Base-by-base conservation (phyloP, 2,113 vertebrate genomes). In the Callionymus lyra region DNA sequence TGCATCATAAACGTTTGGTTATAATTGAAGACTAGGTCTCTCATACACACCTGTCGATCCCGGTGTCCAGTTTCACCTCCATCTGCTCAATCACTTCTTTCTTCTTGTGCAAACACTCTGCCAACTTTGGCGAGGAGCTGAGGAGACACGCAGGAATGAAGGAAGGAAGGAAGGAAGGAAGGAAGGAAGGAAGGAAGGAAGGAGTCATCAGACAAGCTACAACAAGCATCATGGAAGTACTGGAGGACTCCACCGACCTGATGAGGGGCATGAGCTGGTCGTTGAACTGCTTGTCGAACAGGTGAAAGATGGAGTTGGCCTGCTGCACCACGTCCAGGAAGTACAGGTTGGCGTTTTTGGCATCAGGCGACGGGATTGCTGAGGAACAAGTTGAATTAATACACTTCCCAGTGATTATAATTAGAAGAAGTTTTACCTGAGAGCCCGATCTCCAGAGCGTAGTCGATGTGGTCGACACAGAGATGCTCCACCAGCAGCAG, bases 271-370 rank as follows among this genome's bases (percentile, higher is more conserved):
- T 98, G 63, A 99, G 91, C 76, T 98, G 93, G 82, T 99, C 95
- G 76, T 94, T 98, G 83, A 99, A 97, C 55, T 98, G 95, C 74
- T 99, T 98, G 81, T 99, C 95, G 85, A 98, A 99, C 57, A 99
- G 85, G 79, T 99, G 94, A 79, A 99, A 99, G 83, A 98, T 92
- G 9, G 95, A 96, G 85, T 99, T 99, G 18, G 95, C 95, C 53
- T 99, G 95, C 62, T 97, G 94, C 37, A 98, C 94, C 61, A 99
- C 94, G 74, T 99, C 94, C 83, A 98, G 83, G 79, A 99, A 99
- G 78, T 97, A 99, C 48, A 99, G 86, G 81, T 93, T 94, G 85
- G 91, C 91, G 0, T 89, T 97, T 82, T 87, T 97, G 62, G 95
- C 91, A 78, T 99, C 95, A 56, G 93, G 70, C 64, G 94, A 98